A percentile compares a stretch with the other conserved stretches of the same genome.
Conservation (phyloP, 2,113 vertebrate genomes). For the Podilymbus podiceps region DNA sequence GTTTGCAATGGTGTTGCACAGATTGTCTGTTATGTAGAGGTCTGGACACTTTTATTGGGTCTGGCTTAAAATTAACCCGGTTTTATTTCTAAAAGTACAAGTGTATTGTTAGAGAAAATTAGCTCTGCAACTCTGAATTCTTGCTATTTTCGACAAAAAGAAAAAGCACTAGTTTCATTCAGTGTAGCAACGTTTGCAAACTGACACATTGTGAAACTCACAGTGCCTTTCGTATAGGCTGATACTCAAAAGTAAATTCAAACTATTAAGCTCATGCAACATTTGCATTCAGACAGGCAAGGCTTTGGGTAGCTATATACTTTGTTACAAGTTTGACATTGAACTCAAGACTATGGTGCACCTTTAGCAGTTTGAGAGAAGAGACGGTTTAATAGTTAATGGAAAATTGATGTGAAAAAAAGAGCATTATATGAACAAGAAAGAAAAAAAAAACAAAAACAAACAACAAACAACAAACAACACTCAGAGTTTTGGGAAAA, state of each 20-base stretch:
- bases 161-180: neutral
- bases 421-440: neutral
- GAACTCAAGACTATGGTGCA: neutral
- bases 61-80: neutral
- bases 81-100: neutral
- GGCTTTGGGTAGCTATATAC: neutral
- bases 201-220: neutral
- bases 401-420: neutral
- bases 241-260: neutral
- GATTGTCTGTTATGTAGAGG: neutral
- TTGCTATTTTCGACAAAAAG: neutral
- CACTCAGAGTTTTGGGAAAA: neutral
- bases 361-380: neutral
- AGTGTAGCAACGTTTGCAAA: neutral
- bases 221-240: accelerated
- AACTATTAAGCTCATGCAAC: neutral
- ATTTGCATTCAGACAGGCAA: neutral
- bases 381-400: neutral
- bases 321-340: neutral
- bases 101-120: neutral
- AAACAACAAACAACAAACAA: no score
- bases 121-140: neutral
- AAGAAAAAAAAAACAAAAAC: no score
- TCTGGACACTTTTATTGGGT: neutral
- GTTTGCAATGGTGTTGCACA: neutral